Percentiles rank a stretch among this genome's conserved stretches.
phyloP scores from a whole-genome alignment of 2,797 vertebrate species.

The Cossypha caffra region DNA sequence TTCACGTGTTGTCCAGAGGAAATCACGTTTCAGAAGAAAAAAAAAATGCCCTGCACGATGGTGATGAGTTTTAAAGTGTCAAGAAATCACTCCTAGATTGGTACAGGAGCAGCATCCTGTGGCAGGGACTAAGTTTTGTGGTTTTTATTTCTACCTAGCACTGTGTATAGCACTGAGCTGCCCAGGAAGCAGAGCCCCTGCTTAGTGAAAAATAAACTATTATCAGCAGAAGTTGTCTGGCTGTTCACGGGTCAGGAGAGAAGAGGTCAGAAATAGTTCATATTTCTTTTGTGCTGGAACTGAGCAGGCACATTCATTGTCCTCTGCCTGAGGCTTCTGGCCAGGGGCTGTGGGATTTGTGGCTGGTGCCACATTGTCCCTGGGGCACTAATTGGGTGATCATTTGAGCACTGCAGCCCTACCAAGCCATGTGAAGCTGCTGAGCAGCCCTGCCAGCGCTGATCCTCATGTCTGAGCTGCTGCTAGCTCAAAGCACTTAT shows the following conservation, averaged over 20 bases:
- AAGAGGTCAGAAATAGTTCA: background rate
- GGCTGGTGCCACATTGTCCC: constrained; percentile 14
- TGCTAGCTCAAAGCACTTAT: constrained; percentile 8
- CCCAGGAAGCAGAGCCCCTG: background rate
- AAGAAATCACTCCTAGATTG: background rate
- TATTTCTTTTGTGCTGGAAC: constrained; percentile 9
- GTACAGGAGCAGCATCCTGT: background rate
- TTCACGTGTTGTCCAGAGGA: background rate
- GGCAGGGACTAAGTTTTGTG: background rate
- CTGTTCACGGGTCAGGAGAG: background rate
- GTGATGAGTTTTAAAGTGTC: background rate
- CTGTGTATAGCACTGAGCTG: background rate
- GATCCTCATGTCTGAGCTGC: background rate
- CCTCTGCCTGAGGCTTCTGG: background rate
- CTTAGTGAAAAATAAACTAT: background rate
- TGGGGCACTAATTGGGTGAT: background rate
- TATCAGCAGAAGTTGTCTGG: background rate
- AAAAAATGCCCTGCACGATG: background rate
- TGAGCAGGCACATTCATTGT: background rate
- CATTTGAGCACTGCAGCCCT: background rate
- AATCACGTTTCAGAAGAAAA: background rate
- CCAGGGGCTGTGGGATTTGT: background rate
- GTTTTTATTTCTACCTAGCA: background rate
- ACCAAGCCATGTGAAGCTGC: background rate
- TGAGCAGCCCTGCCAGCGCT: background rate